Conservation (phyloP, 2,888 invertebrate species). For the Chirona hameri region DNA sequence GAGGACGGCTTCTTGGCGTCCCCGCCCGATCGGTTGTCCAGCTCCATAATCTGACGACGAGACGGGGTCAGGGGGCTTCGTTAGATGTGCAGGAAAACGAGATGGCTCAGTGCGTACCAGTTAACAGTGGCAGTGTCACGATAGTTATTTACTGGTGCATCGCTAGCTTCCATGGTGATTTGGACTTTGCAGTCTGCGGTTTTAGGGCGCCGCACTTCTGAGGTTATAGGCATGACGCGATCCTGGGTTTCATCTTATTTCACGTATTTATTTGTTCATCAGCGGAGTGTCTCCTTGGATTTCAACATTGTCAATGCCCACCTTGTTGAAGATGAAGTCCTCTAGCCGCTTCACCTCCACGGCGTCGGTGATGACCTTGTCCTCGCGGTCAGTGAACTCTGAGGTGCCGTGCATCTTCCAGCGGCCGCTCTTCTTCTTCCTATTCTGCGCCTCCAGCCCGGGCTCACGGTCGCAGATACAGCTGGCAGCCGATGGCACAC, state of each 20-base stretch:
- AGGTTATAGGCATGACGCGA: too few relatives aligned
- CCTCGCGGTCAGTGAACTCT: constrained; percentile 84
- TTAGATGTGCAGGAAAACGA: too few relatives aligned
- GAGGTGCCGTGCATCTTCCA: constrained; percentile 83
- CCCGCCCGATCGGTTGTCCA: constrained; percentile 34
- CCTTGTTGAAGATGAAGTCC: constrained; percentile 86
- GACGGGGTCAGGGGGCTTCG: neutral
- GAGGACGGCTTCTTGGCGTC: constrained; percentile 31
- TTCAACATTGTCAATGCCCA: constrained; percentile 41
- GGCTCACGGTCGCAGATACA: constrained; percentile 41
- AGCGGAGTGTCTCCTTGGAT: too few relatives aligned
- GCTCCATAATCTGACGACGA: constrained; percentile 35
- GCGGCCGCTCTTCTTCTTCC: constrained; percentile 54
- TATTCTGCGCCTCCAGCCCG: constrained; percentile 35
- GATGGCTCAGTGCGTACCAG: too few relatives aligned
- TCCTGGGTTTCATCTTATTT: too few relatives aligned
- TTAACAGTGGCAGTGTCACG: too few relatives aligned
- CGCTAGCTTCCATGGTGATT: too few relatives aligned
- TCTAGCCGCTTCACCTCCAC: constrained; percentile 86
- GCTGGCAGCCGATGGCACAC: constrained; percentile 61
- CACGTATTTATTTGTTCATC: too few relatives aligned
- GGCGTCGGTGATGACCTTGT: constrained; percentile 83
- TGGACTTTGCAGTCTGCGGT: too few relatives aligned
- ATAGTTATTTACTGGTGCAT: too few relatives aligned
- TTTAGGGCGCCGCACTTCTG: too few relatives aligned